These are phyloP conservation scores for Schizotus pectinicornis DNA, from an alignment of 2,888 invertebrate species.

Conservation along the genomic window DNA sequence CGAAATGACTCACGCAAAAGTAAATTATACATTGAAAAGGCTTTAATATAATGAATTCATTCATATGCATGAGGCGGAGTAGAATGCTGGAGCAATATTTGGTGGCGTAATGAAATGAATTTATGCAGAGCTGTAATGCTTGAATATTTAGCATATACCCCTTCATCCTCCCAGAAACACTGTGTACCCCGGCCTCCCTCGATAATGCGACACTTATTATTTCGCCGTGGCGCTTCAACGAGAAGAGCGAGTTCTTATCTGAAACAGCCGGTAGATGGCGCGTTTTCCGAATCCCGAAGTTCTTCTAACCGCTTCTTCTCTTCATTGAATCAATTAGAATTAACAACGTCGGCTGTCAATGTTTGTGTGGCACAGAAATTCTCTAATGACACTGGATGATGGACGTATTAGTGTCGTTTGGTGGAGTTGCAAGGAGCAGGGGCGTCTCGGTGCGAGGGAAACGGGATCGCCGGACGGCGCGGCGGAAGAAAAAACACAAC, in stretches of 20 bases:
- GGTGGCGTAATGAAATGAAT: constrained; percentile 70
- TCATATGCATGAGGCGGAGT: constrained; percentile 67
- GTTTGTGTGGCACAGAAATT: too few relatives aligned
- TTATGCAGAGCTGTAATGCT: constrained; percentile 71
- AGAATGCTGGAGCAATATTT: constrained; percentile 66
- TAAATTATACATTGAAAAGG: constrained; percentile 72
- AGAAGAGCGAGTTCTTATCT: too few relatives aligned
- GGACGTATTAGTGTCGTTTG: too few relatives aligned
- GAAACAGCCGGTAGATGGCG: too few relatives aligned
- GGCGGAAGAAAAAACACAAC: constrained; percentile 4
- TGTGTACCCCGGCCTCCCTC: constrained; percentile 54
- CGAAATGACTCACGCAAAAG: constrained; percentile 71
- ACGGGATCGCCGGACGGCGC: not conserved
- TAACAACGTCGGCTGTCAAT: too few relatives aligned
- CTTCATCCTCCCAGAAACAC: constrained; percentile 66
- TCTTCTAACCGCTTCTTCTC: too few relatives aligned
- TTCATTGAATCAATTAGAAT: too few relatives aligned
- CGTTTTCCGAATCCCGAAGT: too few relatives aligned
- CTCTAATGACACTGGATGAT: too few relatives aligned
- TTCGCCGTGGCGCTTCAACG: not conserved
- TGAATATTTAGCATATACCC: constrained; percentile 68
- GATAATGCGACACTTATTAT: constrained; percentile 45
- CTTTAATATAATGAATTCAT: constrained; percentile 71
- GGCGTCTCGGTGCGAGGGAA: too few relatives aligned
- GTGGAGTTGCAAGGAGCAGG: too few relatives aligned